Evolutionary conservation across 1,140 invertebrate species (phyloP), one percentile per base, ranked within the genome.

Genomic region (Dufourea novaeangliae): DNA sequence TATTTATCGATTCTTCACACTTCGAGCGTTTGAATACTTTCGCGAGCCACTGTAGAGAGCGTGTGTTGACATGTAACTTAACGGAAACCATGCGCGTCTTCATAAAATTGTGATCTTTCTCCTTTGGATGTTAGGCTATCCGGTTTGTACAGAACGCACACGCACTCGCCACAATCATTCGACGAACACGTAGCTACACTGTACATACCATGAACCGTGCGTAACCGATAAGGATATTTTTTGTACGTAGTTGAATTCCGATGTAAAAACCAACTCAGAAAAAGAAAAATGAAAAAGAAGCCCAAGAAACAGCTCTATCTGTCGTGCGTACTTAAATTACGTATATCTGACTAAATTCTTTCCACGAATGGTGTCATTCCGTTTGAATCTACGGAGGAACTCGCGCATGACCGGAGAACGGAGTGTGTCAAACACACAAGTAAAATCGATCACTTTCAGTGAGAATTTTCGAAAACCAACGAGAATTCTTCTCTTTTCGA

Each of bases 171-270:
- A 83, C 70, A 79, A 83, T 84, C 82, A 75, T 68, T 61, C 52
- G 80, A 78, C 76, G 46, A 79, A 78, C 54, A 82, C 62, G 62
- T 75, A 72, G 61, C 44, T 74, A 80, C 69, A 68, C n/a, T n/a
- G 83, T 85, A 85, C 54, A 85, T 82, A 86, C 46, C 8, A 50
- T 50, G 46, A 59, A 27, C 14, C 62, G 63, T 85, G 82, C 27
- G 25, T 86, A 85, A 71, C 56, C 70, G 17, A 46, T 85, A 86
- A 84, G 78, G 17, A 78, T 83, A 86, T 86, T 86, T 86, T 86
- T 83, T 86, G 82, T 84, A 86, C 79, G 59, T 81, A 86, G 50
- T 61, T 57, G 68, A 86, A 74, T 82, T 46, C 39, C 46, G 32
- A 59, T 67, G 44, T 71, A 46, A 71, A 59, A 37, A 17, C n/a